These are phyloP conservation scores for Autographa pulchrina DNA, from an alignment of 2,888 invertebrate genomes.

Conservation along the genomic window DNA sequence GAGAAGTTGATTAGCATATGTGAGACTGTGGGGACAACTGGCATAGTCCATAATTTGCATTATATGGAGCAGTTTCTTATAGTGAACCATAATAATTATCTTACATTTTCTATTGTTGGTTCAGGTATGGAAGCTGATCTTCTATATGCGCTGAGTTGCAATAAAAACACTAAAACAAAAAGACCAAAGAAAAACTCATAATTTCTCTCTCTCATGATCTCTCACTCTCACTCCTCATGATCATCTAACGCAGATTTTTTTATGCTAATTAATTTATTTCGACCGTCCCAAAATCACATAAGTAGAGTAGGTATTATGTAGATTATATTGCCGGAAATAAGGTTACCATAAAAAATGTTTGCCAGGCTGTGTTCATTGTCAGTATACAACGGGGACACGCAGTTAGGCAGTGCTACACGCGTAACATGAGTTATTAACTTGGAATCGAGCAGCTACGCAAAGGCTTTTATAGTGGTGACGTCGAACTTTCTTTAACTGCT, in stretches of 20 bases:
- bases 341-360: slow-evolving; percentile 17
- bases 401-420: slow-evolving; percentile 70
- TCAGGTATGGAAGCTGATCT: no score
- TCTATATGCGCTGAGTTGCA: no score
- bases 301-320: not conserved
- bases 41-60: not conserved
- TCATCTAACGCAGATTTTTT: not conserved
- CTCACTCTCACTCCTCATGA: no score
- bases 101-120: not conserved
- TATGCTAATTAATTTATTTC: not conserved
- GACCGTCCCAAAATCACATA: not conserved
- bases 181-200: no score
- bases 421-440: slow-evolving; percentile 78
- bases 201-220: no score
- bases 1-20: not conserved
- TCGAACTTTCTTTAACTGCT: slow-evolving; percentile 84
- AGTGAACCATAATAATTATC: not conserved
- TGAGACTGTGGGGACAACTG: not conserved
- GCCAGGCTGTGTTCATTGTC: slow-evolving; percentile 30
- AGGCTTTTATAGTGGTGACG: slow-evolving; percentile 82
- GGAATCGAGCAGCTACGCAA: slow-evolving; percentile 77
- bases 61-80: not conserved
- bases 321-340: not conserved
- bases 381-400: slow-evolving; percentile 62
- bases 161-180: no score